A percentile compares a stretch with the other conserved stretches of the same genome.
Evolutionary conservation across 2,888 invertebrate species (phyloP).

Genomic region (Agrilus biguttatus): DNA sequence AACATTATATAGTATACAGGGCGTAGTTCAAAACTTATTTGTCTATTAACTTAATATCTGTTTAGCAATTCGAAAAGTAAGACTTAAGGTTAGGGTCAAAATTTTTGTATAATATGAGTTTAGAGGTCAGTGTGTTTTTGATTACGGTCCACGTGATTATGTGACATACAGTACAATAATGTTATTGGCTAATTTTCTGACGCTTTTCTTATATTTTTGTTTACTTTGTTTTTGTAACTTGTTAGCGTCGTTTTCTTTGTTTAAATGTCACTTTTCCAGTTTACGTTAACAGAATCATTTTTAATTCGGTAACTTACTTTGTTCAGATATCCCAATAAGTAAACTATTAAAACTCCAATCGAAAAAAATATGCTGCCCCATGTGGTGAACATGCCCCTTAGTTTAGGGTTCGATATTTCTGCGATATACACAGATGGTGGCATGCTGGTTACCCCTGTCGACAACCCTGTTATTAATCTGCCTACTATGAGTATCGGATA

Average conservation of each 20-base stretch:
- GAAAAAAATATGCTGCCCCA: constrained; percentile 40
- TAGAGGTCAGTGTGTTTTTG: not conserved
- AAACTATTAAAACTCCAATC: constrained; percentile 36
- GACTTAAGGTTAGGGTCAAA: too few species aligned
- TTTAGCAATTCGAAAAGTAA: too few species aligned
- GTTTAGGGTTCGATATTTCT: constrained; percentile 32
- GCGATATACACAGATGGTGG: constrained; percentile 41
- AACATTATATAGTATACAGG: too few species aligned
- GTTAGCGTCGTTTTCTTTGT: too few species aligned
- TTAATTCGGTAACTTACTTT: constrained; percentile 22
- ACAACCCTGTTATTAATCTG: constrained; percentile 33
- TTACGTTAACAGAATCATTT: too few species aligned
- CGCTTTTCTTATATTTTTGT: not conserved
- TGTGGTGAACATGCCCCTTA: constrained; percentile 37
- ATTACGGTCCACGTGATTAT: constrained; percentile 1
- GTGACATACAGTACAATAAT: too few species aligned
- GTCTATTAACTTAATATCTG: too few species aligned
- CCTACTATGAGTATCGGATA: constrained; percentile 31
- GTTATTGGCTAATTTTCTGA: too few species aligned
- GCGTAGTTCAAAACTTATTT: too few species aligned
- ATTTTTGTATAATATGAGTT: too few species aligned
- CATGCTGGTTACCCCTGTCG: constrained; percentile 37
- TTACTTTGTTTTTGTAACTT: not conserved
- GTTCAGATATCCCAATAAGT: constrained; percentile 35
- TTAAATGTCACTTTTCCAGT: too few species aligned